Conservation (phyloP, 2,888 invertebrate genomes). For the Catocala nupta region DNA sequence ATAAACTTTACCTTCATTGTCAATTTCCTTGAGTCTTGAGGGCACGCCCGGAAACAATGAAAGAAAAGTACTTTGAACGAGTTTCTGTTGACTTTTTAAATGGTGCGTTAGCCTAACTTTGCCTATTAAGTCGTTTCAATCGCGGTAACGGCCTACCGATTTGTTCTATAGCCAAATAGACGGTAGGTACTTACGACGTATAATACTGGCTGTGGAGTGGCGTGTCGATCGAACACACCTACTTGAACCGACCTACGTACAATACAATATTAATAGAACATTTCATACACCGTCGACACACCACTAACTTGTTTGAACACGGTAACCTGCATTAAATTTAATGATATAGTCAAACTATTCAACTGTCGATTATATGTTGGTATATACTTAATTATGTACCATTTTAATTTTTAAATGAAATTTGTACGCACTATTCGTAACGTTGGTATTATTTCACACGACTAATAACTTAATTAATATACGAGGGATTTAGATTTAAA, state of each 20-base stretch:
- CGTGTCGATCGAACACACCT: no score
- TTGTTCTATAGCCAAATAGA: slow-evolving; percentile 35
- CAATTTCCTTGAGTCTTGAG: slow-evolving; percentile 82
- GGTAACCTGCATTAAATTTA: slow-evolving; percentile 27
- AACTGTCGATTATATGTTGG: slow-evolving; percentile 38
- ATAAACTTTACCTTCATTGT: slow-evolving; percentile 86
- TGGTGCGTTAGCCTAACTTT: slow-evolving; percentile 68
- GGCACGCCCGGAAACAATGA: slow-evolving; percentile 79
- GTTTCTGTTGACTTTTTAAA: slow-evolving; percentile 80
- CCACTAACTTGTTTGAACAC: slow-evolving; percentile 9
- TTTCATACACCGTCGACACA: slow-evolving; percentile 3
- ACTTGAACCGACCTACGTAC: slow-evolving; percentile 1
- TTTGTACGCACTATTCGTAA: slow-evolving; percentile 31
- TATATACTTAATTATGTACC: slow-evolving; percentile 44
- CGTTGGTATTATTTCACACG: slow-evolving; percentile 41
- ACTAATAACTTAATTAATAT: slow-evolving; percentile 48
- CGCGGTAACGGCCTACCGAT: slow-evolving; percentile 43
- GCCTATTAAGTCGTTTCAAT: slow-evolving; percentile 55
- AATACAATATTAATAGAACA: slow-evolving; percentile 14
- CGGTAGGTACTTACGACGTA: slow-evolving; percentile 9
- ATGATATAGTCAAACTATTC: slow-evolving; percentile 31
- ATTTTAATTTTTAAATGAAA: slow-evolving; percentile 35
- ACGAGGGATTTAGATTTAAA: slow-evolving; percentile 33
- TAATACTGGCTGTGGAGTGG: neutral
- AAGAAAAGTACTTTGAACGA: slow-evolving; percentile 79